These are phyloP conservation scores for Nicator chloris DNA, from an alignment of 2,113 vertebrate genomes.

Conservation along the genomic window DNA sequence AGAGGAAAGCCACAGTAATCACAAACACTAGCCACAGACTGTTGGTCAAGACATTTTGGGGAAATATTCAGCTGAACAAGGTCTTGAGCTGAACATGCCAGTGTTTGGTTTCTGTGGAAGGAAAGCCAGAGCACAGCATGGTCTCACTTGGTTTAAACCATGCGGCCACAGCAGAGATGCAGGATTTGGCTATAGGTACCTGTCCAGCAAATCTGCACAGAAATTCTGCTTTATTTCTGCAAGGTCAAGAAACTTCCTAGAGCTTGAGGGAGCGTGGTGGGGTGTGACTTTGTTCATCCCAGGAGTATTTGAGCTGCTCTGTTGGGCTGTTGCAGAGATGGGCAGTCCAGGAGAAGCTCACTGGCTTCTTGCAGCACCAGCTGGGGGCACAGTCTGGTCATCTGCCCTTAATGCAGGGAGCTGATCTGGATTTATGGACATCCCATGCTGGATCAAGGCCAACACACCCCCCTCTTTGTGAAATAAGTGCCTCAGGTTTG, in stretches of 20 bases:
- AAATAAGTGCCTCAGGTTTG: not conserved
- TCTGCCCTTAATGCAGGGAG: not conserved
- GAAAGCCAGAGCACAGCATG: rapidly evolving
- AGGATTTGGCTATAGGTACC: not conserved
- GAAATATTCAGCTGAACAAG: not conserved
- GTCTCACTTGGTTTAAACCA: too few species aligned
- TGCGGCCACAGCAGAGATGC: rapidly evolving
- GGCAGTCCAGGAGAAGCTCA: not conserved
- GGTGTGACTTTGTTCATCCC: not conserved
- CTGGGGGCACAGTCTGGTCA: not conserved
- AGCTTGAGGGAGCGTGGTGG: rapidly evolving
- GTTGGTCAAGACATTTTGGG: not conserved
- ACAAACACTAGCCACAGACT: not conserved
- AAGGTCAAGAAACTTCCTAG: not conserved
- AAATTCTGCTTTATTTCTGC: not conserved
- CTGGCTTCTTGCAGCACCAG: not conserved
- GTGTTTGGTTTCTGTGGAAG: not conserved
- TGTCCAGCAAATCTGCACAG: not conserved
- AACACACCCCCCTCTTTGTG: rapidly evolving
- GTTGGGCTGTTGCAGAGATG: not conserved
- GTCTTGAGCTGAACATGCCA: not conserved
- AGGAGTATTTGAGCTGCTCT: not conserved
- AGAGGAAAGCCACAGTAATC: not conserved
- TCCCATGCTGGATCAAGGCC: not conserved
- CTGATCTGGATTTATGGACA: not conserved